Evolutionary conservation across 2,888 invertebrate species (phyloP).

Genomic region (Drosophila kuntzei): DNA sequence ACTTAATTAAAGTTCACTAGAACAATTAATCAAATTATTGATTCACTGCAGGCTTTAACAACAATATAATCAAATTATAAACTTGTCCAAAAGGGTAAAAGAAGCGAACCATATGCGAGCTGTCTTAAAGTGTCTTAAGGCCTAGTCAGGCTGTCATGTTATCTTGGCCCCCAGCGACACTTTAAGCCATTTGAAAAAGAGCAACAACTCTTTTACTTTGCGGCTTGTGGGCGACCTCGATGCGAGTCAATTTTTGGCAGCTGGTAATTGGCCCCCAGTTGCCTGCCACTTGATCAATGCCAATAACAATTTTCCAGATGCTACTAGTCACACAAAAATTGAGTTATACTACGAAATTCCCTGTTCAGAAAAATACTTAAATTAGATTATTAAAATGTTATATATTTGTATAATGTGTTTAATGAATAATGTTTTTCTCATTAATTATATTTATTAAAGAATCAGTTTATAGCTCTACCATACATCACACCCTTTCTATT

Average conservation of each 20-base stretch:
- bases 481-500: not conserved
- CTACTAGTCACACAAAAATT: not conserved
- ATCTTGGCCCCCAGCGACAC: constrained; percentile 28
- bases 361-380: too few relatives aligned
- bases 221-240: constrained; percentile 20
- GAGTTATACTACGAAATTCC: not conserved
- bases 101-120: constrained; percentile 7
- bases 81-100: not conserved
- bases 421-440: too few relatives aligned
- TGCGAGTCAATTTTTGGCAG: constrained; percentile 26
- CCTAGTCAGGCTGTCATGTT: constrained; percentile 36
- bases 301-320: constrained; percentile 2
- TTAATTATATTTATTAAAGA: too few relatives aligned
- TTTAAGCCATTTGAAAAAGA: constrained; percentile 40
- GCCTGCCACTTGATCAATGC: constrained; percentile 34
- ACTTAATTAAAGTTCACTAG: not conserved
- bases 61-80: constrained; percentile 8
- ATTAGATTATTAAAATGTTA: too few relatives aligned
- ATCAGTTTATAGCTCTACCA: too few relatives aligned
- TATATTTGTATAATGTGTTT: too few relatives aligned
- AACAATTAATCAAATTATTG: constrained; percentile 6
- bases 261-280: constrained; percentile 39
- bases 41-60: not conserved
- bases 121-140: constrained; percentile 14
- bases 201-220: constrained; percentile 11